phyloP scores from a whole-genome alignment of 2,113 vertebrate species.

The Myrmophylax atrothorax region DNA sequence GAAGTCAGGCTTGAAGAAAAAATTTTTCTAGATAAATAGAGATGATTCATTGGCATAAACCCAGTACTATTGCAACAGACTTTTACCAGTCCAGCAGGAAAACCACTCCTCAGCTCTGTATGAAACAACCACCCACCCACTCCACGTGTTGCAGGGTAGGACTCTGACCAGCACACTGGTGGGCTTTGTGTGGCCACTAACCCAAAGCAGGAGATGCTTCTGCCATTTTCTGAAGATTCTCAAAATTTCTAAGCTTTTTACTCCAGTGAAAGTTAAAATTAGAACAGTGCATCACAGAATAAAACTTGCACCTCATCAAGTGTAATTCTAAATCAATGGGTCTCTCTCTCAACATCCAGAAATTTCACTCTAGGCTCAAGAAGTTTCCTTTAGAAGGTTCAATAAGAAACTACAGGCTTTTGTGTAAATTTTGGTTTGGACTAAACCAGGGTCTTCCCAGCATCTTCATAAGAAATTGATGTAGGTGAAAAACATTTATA shows the following conservation, averaged over 20 bases:
- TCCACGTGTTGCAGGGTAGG: not conserved
- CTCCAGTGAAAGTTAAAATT: not conserved
- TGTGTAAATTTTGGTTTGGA: not conserved
- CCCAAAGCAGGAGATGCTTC: not conserved
- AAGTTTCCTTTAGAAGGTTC: not conserved
- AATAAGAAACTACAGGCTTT: not conserved
- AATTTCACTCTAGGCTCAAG: not conserved
- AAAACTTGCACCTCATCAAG: not conserved
- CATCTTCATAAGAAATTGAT: not conserved
- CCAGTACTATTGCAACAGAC: not conserved
- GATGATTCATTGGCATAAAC: not conserved
- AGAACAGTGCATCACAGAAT: not conserved
- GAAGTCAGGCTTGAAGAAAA: not conserved
- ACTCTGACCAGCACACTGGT: not conserved
- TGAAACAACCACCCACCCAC: not conserved
- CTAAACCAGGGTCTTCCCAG: not conserved
- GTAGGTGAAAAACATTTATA: not conserved
- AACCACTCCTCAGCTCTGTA: not conserved
- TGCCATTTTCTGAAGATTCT: not conserved
- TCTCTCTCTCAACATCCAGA: not conserved
- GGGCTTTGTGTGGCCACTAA: not conserved
- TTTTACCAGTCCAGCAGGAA: not conserved
- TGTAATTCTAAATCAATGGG: not conserved
- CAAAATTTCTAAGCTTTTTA: not conserved
- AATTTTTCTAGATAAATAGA: not conserved